Evolutionary conservation across 1,140 invertebrate genomes (phyloP), one percentile per base, ranked within the genome.

Genomic region (Lepidurus packardi): DNA sequence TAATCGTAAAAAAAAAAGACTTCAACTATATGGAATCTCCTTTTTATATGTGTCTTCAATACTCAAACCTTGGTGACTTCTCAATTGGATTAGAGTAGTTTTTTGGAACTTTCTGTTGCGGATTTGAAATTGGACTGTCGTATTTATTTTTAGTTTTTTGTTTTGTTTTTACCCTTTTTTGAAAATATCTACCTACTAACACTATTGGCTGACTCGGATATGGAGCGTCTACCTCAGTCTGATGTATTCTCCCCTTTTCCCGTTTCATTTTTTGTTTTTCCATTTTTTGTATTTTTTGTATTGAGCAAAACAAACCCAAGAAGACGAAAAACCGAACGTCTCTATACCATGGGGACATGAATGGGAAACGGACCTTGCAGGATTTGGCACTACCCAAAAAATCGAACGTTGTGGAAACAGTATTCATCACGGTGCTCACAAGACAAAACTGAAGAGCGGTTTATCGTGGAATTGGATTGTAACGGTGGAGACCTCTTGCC

Each of bases 381-480:
- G 47, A 65, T 65, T 65, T 65, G 13, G 47, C 47, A 65, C 47
- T 65, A 13, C 21, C 21, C 47, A 65, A 21, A n/a, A 34, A 65
- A 65, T 13, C 53, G 53, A n/a, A 65, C 21, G 53, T 65, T 65
- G 53, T 65, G 53, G 53, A 65, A 65, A 13, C 53, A 65, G 53
- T 65, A 65, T 65, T 65, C 53, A 65, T 65, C 53, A 65, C 53
- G 53, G 53, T 65, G 53, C 53, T 65, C 53, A 65, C 53, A 21
- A 13, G 53, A 65, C n/a, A 65, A 65, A n/a, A 65, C 13, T 7
- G 53, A 65, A 13, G 53, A 65, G 53, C 53, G 13, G 16, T 65
- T 65, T n/a, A 65, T 65, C 53, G 53, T 65, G 53, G 53, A 65
- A 16, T n/a, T n/a, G 21, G 53, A 21, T 65, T 65, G 53, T 65